A percentile compares a stretch with the other conserved stretches of the same genome.
These are phyloP conservation scores for Mesorhabditis belari DNA, from an alignment of 2,888 invertebrate genomes.

Conservation along the genomic window DNA sequence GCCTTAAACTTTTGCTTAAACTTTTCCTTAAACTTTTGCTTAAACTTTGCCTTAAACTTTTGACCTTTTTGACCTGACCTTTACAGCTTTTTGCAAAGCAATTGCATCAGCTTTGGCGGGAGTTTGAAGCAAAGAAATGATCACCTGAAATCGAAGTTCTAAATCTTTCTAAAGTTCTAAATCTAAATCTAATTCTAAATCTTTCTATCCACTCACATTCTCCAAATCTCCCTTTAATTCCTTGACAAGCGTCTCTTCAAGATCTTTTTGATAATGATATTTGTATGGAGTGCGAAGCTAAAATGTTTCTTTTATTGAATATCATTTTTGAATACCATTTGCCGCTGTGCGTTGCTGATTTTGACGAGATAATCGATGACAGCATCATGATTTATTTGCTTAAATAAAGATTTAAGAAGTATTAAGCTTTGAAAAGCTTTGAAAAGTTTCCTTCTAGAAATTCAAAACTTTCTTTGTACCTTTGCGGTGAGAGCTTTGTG, in stretches of 20 bases:
- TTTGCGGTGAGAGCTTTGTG: not conserved
- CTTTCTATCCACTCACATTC: not conserved
- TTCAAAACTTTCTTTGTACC: not conserved
- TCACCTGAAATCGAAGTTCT: not conserved
- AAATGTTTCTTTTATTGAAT: not conserved
- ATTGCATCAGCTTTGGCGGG: not conserved
- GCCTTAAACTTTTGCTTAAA: too few species aligned
- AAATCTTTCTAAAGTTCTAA: not conserved
- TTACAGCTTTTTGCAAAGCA: not conserved
- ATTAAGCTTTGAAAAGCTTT: too few species aligned
- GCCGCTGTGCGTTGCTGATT: not conserved
- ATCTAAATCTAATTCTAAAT: not conserved
- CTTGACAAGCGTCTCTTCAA: not conserved
- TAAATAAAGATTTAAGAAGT: not conserved
- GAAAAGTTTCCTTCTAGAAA: too few species aligned
- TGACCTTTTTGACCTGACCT: too few species aligned
- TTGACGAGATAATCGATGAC: not conserved
- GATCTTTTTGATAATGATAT: not conserved
- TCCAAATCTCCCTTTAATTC: not conserved
- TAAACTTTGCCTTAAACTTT: too few species aligned
- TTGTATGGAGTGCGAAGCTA: not conserved
- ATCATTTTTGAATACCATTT: not conserved
- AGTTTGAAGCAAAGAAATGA: not conserved
- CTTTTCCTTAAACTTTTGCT: too few species aligned
- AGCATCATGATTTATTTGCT: not conserved